These are phyloP conservation scores for Okamejei kenojei DNA, from an alignment of 2,797 vertebrate species.

Conservation along the genomic window DNA sequence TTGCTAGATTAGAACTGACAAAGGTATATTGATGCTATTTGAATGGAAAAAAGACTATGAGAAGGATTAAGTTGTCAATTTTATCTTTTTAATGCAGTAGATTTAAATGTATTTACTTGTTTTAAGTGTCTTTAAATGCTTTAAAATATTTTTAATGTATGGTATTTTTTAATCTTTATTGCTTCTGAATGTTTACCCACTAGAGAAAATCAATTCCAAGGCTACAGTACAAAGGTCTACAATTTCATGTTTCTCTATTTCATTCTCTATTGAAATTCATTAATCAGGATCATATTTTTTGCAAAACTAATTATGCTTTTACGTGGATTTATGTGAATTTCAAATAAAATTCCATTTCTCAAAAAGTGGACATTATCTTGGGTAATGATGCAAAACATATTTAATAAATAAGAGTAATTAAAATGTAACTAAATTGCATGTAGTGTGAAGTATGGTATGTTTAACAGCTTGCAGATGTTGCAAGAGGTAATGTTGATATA, in stretches of 20 bases:
- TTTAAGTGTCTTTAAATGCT: too few relatives aligned
- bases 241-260: background rate
- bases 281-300: background rate
- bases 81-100: too few relatives aligned
- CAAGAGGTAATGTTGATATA: constrained; percentile 35
- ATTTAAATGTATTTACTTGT: too few relatives aligned
- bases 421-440: constrained; percentile 32
- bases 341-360: constrained; percentile 2
- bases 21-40: too few relatives aligned
- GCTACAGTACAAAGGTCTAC: background rate
- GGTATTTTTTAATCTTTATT: too few relatives aligned
- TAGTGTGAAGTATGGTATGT: constrained; percentile 20
- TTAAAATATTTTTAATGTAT: too few relatives aligned
- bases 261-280: background rate
- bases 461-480: constrained; percentile 30
- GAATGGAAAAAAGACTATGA: too few relatives aligned
- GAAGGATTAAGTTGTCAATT: too few relatives aligned
- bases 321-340: constrained; percentile 14
- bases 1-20: too few relatives aligned
- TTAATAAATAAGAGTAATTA: constrained; percentile 37
- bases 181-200: too few relatives aligned
- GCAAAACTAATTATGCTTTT: background rate
- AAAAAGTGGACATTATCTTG: constrained; percentile 17
- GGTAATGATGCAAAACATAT: constrained; percentile 22
- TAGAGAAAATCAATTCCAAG: background rate